A percentile compares a stretch with the other conserved stretches of the same genome.
Evolutionary conservation across 2,113 vertebrate genomes (phyloP).

Genomic region (Canis aureus): DNA sequence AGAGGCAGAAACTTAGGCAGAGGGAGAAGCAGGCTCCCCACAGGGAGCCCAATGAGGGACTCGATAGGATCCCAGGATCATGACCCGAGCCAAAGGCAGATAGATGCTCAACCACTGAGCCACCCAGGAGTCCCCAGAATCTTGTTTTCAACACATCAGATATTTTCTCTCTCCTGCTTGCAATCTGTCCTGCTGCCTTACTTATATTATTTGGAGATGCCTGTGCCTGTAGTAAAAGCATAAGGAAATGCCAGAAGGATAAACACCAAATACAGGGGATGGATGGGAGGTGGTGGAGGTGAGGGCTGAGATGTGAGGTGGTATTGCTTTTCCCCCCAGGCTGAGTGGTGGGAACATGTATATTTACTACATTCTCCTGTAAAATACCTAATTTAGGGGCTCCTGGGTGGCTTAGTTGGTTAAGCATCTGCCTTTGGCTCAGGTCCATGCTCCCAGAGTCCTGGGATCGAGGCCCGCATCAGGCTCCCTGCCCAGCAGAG

Average conservation of each 20-base stretch:
- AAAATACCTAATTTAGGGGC: neutral
- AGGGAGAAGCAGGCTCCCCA: no score
- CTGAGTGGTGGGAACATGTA: neutral
- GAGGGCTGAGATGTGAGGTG: neutral
- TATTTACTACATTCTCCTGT: neutral
- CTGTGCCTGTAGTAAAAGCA: neutral
- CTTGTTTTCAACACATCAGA: neutral
- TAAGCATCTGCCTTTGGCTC: neutral
- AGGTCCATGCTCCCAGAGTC: neutral
- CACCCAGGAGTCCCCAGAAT: no score
- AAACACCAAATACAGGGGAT: neutral
- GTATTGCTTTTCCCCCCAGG: neutral
- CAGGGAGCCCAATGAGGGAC: no score
- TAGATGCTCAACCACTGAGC: no score
- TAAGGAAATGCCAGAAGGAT: neutral
- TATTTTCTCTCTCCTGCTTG: neutral
- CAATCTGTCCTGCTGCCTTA: neutral
- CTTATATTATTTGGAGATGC: neutral
- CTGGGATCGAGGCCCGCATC: neutral
- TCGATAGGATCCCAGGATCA: no score
- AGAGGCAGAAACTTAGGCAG: no score
- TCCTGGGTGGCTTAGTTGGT: neutral
- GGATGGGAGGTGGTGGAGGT: no score
- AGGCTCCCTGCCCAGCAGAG: neutral
- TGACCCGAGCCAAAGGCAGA: no score